Percentiles rank a stretch among this genome's conserved stretches.
phyloP scores from a whole-genome alignment of 1,140 invertebrate genomes.

The Capitella teleta region DNA sequence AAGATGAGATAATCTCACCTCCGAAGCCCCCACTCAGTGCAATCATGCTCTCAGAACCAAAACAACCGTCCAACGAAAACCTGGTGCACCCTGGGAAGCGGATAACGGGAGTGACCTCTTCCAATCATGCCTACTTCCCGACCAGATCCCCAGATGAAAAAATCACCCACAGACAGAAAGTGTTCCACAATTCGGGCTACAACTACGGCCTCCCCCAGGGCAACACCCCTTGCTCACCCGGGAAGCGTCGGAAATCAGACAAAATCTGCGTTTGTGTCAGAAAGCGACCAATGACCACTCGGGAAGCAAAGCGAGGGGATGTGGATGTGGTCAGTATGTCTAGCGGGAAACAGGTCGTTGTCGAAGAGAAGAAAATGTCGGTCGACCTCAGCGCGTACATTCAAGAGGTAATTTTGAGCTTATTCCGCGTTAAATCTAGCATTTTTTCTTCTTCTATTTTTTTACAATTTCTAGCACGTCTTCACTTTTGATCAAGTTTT shows the following conservation, averaged over 20 bases:
- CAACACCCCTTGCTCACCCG: constrained; percentile 10
- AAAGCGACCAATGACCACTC: constrained; percentile 88
- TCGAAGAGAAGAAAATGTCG: constrained; percentile 93
- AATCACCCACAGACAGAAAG: constrained; percentile 4
- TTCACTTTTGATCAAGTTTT: constrained; percentile 42
- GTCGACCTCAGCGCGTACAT: constrained; percentile 91
- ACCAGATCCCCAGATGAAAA: constrained; percentile 3
- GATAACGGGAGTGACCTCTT: too few species aligned
- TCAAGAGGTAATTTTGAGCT: constrained; percentile 23
- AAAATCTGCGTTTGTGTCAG: constrained; percentile 89
- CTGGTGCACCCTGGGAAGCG: too few species aligned
- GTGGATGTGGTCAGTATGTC: constrained; percentile 91
- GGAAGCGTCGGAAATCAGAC: constrained; percentile 8
- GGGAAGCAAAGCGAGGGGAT: constrained; percentile 53
- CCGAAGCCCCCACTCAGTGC: too few species aligned
- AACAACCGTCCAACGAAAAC: too few species aligned
- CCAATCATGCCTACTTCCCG: constrained; percentile 5
- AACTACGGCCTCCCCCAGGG: constrained; percentile 34
- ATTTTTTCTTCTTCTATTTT: background rate
- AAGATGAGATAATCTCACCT: too few species aligned
- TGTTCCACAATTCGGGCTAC: constrained; percentile 26
- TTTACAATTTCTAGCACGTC: constrained; percentile 31
- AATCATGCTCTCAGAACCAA: too few species aligned
- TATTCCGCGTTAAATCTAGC: background rate
- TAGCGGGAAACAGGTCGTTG: constrained; percentile 80